phyloP scores from a whole-genome alignment of 2,113 vertebrate genomes.

The Apodemus sylvaticus region DNA sequence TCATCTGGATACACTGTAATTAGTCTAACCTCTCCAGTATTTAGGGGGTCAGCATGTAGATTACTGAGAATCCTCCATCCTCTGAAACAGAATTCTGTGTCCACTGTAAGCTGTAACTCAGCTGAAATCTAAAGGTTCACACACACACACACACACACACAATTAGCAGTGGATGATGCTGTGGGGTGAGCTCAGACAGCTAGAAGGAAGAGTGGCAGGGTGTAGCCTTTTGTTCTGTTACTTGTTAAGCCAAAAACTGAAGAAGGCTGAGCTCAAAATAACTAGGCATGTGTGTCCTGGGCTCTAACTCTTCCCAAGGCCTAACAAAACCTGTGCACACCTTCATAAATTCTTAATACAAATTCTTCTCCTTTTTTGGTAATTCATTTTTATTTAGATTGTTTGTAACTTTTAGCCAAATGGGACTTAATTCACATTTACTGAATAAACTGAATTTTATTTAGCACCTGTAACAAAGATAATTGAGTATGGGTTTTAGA shows the following conservation, averaged over 20 bases:
- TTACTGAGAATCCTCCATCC: slow-evolving; percentile 46
- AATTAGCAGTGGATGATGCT: not conserved
- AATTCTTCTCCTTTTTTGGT: not conserved
- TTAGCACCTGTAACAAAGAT: not conserved
- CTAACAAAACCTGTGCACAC: not conserved
- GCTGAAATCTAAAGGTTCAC: not conserved
- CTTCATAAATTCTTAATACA: not conserved
- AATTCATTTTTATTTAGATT: not conserved
- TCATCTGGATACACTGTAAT: slow-evolving; percentile 51
- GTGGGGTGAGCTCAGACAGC: not conserved
- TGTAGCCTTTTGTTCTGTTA: not conserved
- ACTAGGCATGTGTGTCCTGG: not conserved
- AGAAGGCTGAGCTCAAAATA: slow-evolving; percentile 13
- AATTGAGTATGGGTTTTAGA: not conserved
- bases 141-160: not conserved
- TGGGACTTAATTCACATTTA: not conserved
- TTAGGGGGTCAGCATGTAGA: slow-evolving; percentile 6
- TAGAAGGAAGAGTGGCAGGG: not conserved
- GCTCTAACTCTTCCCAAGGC: not conserved
- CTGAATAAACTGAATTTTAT: not conserved
- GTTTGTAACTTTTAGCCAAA: not conserved
- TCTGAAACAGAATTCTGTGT: slow-evolving; percentile 2
- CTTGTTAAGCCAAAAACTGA: slow-evolving; percentile 7
- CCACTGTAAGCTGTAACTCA: not conserved
- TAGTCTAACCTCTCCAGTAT: slow-evolving; percentile 54